These are phyloP conservation scores for Menidia beryllina DNA, from an alignment of 2,113 vertebrate species.

Conservation along the genomic window DNA sequence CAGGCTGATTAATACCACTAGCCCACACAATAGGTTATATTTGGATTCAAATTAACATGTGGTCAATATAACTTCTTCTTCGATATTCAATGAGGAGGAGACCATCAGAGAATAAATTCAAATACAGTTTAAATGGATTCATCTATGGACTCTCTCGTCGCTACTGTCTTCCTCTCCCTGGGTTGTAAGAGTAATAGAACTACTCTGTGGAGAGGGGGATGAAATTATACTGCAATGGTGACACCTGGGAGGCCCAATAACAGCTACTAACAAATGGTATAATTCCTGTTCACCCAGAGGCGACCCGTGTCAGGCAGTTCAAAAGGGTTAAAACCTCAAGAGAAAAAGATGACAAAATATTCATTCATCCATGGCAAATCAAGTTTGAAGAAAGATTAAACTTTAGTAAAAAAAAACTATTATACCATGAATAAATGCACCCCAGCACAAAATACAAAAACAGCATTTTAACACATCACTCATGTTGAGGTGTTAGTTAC, in stretches of 20 bases:
- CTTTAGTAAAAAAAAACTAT: constrained; percentile 3
- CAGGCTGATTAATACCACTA: constrained; percentile 38
- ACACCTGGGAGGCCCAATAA: constrained; percentile 54
- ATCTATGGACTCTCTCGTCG: constrained; percentile 29
- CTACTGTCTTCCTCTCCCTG: constrained; percentile 23
- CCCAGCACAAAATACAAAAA: neutral
- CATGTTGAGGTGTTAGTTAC: neutral
- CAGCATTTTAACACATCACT: too few relatives aligned
- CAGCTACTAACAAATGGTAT: constrained; percentile 56
- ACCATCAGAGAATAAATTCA: constrained; percentile 59
- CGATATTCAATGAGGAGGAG: constrained; percentile 46
- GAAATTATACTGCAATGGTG: constrained; percentile 52
- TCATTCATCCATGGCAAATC: constrained; percentile 52
- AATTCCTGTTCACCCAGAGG: constrained; percentile 58
- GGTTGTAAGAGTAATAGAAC: constrained; percentile 49
- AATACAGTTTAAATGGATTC: constrained; percentile 65
- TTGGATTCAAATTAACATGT: constrained; percentile 47
- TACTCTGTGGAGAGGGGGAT: constrained; percentile 37
- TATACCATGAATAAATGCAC: constrained; percentile 7
- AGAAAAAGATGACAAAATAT: constrained; percentile 29
- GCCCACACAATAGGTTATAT: neutral
- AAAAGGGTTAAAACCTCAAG: constrained; percentile 46
- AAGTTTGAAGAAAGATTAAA: constrained; percentile 3
- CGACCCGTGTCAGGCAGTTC: constrained; percentile 47
- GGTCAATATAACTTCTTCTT: constrained; percentile 41